A percentile compares a stretch with the other conserved stretches of the same genome.
Conservation (phyloP, 2,797 vertebrate species). For the Scolopax rusticola region DNA sequence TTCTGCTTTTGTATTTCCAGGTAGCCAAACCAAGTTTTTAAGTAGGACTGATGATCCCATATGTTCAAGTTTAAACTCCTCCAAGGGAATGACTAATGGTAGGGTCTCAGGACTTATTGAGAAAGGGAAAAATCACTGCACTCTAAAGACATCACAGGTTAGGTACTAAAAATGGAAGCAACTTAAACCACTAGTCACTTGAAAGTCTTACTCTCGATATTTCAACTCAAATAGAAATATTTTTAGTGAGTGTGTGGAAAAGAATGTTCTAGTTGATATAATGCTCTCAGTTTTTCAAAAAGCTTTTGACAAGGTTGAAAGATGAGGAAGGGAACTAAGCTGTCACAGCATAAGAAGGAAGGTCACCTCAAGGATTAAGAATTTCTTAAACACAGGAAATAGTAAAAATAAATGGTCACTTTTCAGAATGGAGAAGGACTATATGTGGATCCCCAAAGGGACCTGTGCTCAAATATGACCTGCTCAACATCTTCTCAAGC, state of each 20-base stretch:
- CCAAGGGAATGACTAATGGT: not conserved
- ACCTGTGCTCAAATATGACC: not conserved
- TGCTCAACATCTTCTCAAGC: not conserved
- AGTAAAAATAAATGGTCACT: not conserved
- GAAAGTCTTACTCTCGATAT: not conserved
- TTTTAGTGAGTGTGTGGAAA: not conserved
- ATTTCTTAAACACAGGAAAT: not conserved
- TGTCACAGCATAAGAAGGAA: not conserved
- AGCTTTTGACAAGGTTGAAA: slow-evolving; percentile 6
- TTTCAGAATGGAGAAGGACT: slow-evolving; percentile 1
- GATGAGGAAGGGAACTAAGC: not conserved
- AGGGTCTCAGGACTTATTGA: not conserved
- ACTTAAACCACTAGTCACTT: not conserved
- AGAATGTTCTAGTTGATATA: not conserved
- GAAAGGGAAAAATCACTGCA: not conserved
- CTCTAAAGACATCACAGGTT: not conserved
- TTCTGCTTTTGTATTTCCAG: not conserved
- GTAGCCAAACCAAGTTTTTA: not conserved
- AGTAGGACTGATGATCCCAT: not conserved
- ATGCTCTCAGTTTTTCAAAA: not conserved
- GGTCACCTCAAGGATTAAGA: not conserved
- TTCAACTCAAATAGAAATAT: slow-evolving; percentile 21
- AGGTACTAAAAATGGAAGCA: not conserved
- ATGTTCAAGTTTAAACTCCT: not conserved
- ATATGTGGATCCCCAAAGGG: not conserved